Evolutionary conservation across 2,888 invertebrate genomes (phyloP).

Genomic region (Acanthosoma haemorrhoidale): DNA sequence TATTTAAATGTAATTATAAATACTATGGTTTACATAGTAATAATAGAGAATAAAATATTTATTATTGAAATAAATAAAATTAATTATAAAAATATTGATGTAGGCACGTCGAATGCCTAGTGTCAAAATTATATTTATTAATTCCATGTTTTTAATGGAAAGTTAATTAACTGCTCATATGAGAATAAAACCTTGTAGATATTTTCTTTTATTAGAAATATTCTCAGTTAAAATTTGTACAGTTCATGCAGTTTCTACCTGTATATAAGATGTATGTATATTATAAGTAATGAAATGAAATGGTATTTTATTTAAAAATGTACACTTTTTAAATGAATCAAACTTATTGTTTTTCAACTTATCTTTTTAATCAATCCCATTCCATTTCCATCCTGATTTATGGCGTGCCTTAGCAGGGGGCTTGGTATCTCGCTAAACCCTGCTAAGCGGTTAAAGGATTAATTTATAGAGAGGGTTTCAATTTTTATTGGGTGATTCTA

Average conservation of each 20-base stretch:
- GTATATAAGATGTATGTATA: slow-evolving; percentile 26
- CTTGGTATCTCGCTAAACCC: too few species aligned
- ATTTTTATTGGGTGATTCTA: too few species aligned
- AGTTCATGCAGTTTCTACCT: slow-evolving; percentile 17
- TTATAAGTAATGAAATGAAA: slow-evolving; percentile 23
- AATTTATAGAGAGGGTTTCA: too few species aligned
- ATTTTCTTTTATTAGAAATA: slow-evolving; percentile 18
- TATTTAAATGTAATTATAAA: not conserved
- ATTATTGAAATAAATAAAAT: not conserved
- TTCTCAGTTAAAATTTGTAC: slow-evolving; percentile 22
- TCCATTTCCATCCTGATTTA: too few species aligned
- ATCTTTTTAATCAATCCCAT: too few species aligned
- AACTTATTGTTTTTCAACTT: slow-evolving; percentile 14
- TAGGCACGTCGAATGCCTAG: not conserved
- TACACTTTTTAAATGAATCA: slow-evolving; percentile 28
- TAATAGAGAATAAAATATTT: slow-evolving; percentile 2
- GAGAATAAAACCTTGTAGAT: slow-evolving; percentile 21
- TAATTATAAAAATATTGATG: slow-evolving; percentile 7
- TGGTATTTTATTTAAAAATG: slow-evolving; percentile 26
- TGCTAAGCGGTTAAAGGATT: too few species aligned
- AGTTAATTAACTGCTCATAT: slow-evolving; percentile 9
- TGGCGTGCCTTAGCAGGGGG: too few species aligned
- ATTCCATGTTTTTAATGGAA: slow-evolving; percentile 21
- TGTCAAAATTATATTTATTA: slow-evolving; percentile 5
- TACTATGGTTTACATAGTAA: not conserved